phyloP scores from a whole-genome alignment of 2,113 vertebrate species.

The Pomatorhinus ruficollis region DNA sequence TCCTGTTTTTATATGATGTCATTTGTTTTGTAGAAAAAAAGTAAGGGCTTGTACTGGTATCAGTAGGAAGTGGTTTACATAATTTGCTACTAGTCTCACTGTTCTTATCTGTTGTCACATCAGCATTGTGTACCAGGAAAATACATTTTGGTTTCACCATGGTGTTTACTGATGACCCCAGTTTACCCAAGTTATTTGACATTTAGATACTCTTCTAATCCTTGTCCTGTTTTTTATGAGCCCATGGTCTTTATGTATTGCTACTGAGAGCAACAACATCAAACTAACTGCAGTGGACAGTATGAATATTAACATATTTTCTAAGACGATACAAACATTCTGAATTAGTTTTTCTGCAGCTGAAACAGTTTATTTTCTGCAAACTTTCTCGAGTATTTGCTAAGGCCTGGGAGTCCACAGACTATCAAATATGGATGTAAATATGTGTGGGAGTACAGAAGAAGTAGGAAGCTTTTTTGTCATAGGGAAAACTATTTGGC shows the following conservation, averaged over 20 bases:
- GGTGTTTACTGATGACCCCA: neutral
- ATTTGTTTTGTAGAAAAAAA: neutral
- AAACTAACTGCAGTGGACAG: neutral
- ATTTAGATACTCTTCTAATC: neutral
- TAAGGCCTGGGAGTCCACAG: neutral
- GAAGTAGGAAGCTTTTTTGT: constrained; percentile 3
- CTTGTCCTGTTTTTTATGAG: neutral
- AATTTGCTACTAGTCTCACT: neutral
- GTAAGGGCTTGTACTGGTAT: neutral
- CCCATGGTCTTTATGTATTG: neutral
- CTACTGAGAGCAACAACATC: neutral
- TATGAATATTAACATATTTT: neutral
- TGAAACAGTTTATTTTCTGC: neutral
- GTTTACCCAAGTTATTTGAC: neutral
- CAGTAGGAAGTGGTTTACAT: neutral
- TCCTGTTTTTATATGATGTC: neutral
- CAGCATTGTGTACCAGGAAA: neutral
- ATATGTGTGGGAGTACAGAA: neutral
- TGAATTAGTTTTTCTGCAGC: neutral
- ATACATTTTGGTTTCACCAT: neutral
- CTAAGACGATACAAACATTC: neutral
- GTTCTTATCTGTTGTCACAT: neutral
- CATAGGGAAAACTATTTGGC: neutral
- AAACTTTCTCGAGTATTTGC: neutral
- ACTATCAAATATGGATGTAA: neutral